A percentile compares a stretch with the other conserved stretches of the same genome.
phyloP scores from a whole-genome alignment of 2,797 vertebrate species.

The Oophaga sylvatica region DNA sequence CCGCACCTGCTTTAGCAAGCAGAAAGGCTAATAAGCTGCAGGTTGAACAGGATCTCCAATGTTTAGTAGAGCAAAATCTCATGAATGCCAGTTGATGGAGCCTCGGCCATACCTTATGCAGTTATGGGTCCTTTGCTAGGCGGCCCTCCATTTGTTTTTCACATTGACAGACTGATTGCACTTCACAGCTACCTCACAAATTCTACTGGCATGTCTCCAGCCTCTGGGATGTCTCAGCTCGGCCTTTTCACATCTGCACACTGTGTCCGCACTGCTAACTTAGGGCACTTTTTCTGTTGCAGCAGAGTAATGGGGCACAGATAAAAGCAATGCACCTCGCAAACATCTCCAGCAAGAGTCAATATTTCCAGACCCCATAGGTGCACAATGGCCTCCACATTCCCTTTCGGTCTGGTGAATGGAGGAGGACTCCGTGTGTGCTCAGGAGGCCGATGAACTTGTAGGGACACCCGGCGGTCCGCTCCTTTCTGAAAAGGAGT shows the following conservation, averaged over 20 bases:
- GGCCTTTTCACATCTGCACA: conserved; percentile 9
- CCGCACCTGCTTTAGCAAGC: too few species aligned
- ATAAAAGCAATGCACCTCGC: conserved; percentile 19
- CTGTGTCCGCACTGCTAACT: conserved; percentile 35
- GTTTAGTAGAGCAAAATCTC: not conserved
- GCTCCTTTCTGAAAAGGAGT: not conserved
- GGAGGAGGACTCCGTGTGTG: not conserved
- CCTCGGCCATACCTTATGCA: not conserved
- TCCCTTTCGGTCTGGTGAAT: not conserved
- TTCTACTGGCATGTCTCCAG: conserved; percentile 50
- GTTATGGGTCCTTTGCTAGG: not conserved
- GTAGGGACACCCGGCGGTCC: conserved; percentile 18
- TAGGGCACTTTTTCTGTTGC: conserved; percentile 22
- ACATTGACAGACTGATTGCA: conserved; percentile 22
- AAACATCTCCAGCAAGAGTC: conserved; percentile 45
- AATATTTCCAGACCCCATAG: conserved; percentile 38
- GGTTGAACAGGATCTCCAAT: too few species aligned
- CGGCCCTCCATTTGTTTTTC: conserved; percentile 22
- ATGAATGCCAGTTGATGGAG: not conserved
- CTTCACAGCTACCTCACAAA: conserved; percentile 42
- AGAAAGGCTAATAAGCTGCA: too few species aligned
- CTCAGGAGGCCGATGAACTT: conserved; percentile 15
- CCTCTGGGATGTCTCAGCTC: conserved; percentile 8
- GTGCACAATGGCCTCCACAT: conserved; percentile 45
- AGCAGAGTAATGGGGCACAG: not conserved